These are phyloP conservation scores for Heteractis magnifica DNA, from an alignment of 92 coral and sea anemone species.

Conservation along the genomic window DNA sequence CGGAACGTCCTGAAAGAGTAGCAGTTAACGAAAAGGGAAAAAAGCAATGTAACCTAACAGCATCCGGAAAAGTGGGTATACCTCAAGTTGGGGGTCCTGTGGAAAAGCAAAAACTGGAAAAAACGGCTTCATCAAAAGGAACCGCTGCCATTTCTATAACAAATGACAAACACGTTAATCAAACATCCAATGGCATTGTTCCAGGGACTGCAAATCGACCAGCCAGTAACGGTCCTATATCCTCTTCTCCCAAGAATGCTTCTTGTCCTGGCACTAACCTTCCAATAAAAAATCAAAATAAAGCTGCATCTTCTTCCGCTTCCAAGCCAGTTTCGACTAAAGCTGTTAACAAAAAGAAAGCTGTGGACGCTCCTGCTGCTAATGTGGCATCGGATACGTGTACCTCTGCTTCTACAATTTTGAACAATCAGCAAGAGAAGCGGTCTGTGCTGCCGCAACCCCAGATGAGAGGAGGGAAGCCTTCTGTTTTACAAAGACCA, in stretches of 20 bases:
- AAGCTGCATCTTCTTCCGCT: neutral
- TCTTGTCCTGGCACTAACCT: neutral
- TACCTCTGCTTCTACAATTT: neutral
- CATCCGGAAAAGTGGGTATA: neutral
- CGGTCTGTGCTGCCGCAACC: neutral
- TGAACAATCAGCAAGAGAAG: neutral
- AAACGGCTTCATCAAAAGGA: neutral
- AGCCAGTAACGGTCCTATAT: neutral
- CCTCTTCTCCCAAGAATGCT: neutral
- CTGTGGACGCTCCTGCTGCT: neutral
- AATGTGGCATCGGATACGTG: neutral
- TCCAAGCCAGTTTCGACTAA: neutral
- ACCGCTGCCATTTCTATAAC: neutral
- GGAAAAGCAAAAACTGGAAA: neutral
- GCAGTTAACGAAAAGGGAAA: neutral
- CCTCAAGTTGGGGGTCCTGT: neutral
- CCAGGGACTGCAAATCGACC: neutral
- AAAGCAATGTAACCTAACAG: neutral
- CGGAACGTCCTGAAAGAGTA: neutral
- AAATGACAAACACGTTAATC: neutral
- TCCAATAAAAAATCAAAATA: neutral
- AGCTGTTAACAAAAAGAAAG: neutral
- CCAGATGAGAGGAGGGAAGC: neutral
- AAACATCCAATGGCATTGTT: neutral
- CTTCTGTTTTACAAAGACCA: neutral